phyloP scores from a whole-genome alignment of 2,113 vertebrate genomes.

The Mohoua ochrocephala region DNA sequence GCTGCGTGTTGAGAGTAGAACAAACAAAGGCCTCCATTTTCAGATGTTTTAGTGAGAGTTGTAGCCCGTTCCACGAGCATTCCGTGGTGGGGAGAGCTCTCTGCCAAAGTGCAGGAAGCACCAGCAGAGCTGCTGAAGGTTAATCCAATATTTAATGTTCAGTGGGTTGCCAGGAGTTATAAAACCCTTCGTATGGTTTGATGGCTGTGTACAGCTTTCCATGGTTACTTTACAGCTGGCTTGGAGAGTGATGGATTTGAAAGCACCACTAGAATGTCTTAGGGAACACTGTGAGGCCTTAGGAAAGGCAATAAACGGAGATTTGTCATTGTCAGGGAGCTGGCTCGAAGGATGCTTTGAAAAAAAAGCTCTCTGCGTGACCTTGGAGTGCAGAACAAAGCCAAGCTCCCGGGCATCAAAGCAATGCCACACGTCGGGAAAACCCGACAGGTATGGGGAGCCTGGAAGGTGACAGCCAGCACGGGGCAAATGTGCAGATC shows the following conservation, averaged over 20 bases:
- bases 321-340: conserved; percentile 26
- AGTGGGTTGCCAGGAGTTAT: conserved; percentile 29
- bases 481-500: not conserved
- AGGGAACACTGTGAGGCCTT: not conserved
- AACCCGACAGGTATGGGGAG: not conserved
- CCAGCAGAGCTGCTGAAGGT: conserved; percentile 45
- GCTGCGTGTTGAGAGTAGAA: rapidly evolving
- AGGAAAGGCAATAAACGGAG: not conserved
- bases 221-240: conserved; percentile 29
- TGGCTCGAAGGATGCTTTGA: conserved; percentile 11
- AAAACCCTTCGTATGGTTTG: not conserved
- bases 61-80: rapidly evolving
- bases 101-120: conserved; percentile 41
- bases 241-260: not conserved
- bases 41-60: not conserved
- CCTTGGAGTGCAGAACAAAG: not conserved
- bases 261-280: not conserved
- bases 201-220: conserved; percentile 1
- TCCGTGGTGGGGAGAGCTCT: not conserved
- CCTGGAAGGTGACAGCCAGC: not conserved
- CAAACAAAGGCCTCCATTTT: not conserved
- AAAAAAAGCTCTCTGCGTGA: not conserved
- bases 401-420: not conserved
- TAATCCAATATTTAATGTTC: conserved; percentile 41
- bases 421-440: conserved; percentile 4